These are phyloP conservation scores for Engraulis encrasicolus DNA, from an alignment of 2,113 vertebrate genomes.

Conservation along the genomic window DNA sequence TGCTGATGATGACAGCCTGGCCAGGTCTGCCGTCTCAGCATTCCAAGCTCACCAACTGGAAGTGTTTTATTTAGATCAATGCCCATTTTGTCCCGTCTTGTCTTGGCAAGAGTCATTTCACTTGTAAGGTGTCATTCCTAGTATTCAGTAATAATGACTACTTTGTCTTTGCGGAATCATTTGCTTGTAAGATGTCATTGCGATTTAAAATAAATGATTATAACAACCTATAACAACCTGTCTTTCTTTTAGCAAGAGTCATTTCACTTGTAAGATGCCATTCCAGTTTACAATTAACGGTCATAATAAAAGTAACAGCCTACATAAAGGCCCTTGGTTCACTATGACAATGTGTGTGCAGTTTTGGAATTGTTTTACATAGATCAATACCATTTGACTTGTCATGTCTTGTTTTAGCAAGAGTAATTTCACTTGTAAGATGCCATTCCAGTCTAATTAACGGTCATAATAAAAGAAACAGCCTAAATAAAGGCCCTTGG, in stretches of 20 bases:
- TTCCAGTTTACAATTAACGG: no score
- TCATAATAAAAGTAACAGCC: background rate
- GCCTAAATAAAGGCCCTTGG: background rate
- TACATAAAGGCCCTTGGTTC: background rate
- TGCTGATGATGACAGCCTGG: slow-evolving; percentile 50
- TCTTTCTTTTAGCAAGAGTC: no score
- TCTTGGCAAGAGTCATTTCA: background rate
- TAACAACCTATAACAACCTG: no score
- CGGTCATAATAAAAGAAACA: background rate
- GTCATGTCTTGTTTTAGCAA: background rate
- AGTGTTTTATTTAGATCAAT: background rate
- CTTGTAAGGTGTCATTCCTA: background rate
- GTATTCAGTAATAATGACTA: no score
- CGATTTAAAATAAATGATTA: no score
- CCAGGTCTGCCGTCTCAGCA: background rate
- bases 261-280: no score
- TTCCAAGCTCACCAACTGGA: background rate
- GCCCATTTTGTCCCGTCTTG: background rate
- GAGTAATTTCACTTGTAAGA: background rate
- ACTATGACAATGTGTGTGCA: background rate
- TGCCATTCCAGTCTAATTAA: background rate
- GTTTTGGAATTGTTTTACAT: background rate
- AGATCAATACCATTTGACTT: background rate
- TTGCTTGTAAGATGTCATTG: no score
- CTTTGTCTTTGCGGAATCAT: no score